Base-by-base conservation (phyloP, 2,888 invertebrate species). In the Thalpophila matura region DNA sequence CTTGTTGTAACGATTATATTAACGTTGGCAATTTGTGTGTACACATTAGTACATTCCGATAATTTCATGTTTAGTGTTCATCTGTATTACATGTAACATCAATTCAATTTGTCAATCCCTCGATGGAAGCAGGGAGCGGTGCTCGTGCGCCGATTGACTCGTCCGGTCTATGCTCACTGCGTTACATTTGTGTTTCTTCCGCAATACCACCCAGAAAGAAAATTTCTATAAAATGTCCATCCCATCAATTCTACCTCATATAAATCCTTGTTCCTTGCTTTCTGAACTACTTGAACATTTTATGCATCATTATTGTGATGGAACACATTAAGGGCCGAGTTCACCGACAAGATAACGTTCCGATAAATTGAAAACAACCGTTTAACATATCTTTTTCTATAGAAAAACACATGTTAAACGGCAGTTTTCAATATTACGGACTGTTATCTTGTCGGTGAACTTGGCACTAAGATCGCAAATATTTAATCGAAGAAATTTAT, bases 141-240 rank as follows among this genome's bases (percentile, higher is more conserved):
- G 86, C 86, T 86, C 85, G 76, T 75, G 87, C 87, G 88, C 79
- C 88, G 93, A 94, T 94, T 94, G 93, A 80, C 82, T 92, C 93
- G 86, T 94, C 94, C 94, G 94, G 94, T 89, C 86, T 79, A 77
- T 80, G 83, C 47, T 55, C 61, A 75, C 46, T 70, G 57, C 84
- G 85, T 86, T 33, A 84, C 82, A 81, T 85, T 83, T 86, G 85
- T 84, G 83, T 86, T 84, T 86, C 89, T 92, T 91, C 91, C 91
- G 92, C 89, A 93, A 92, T 91, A 89, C 82, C 83, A 68, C 69
- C 77, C 66, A 67, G 65, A 59, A 46, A 74, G 71, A 63, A 51
- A 24, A 54, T 20, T 37, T 67, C 46, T 42, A 37, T 46, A 10
- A 67, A 58, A 46, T 47, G n/a, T 22, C 46, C 29, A 43, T 14